A percentile compares a stretch with the other conserved stretches of the same genome.
These are phyloP conservation scores for Sitophilus oryzae DNA, from an alignment of 1,140 invertebrate genomes.

Conservation along the genomic window DNA sequence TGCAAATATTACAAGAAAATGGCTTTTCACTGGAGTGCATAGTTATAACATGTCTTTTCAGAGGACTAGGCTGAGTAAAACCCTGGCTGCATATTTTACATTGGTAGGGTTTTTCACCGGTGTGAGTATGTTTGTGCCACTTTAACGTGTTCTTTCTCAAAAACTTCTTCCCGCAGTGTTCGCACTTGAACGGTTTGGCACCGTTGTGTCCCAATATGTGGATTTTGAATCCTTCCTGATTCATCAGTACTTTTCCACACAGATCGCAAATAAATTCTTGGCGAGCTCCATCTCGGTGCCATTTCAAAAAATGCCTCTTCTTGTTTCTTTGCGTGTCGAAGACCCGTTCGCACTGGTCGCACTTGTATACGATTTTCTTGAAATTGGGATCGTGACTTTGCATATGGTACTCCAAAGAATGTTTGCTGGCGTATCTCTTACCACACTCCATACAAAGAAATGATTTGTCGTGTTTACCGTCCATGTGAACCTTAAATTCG, in stretches of 20 bases:
- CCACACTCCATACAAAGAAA: constrained; percentile 28
- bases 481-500: constrained; percentile 23
- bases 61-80: not conserved
- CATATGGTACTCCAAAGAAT: constrained; percentile 27
- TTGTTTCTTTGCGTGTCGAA: constrained; percentile 12
- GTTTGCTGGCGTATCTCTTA: constrained; percentile 19
- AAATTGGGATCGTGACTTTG: constrained; percentile 22
- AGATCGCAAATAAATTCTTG: constrained; percentile 4
- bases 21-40: not conserved
- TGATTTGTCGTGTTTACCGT: constrained; percentile 11
- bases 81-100: constrained; percentile 1
- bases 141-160: not conserved
- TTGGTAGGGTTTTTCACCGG: not conserved
- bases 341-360: constrained; percentile 28
- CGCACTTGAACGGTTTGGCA: constrained; percentile 37
- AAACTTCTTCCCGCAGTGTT: constrained; percentile 28
- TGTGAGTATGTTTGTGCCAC: constrained; percentile 2
- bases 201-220: constrained; percentile 34
- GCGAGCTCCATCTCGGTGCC: constrained; percentile 54
- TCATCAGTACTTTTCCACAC: constrained; percentile 9
- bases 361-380: constrained; percentile 7
- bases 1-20: not conserved
- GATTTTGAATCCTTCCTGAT: constrained; percentile 32
- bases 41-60: not conserved
- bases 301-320: constrained; percentile 52